Evolutionary conservation across 2,113 vertebrate genomes (phyloP).

Genomic region (Guaruba guarouba): DNA sequence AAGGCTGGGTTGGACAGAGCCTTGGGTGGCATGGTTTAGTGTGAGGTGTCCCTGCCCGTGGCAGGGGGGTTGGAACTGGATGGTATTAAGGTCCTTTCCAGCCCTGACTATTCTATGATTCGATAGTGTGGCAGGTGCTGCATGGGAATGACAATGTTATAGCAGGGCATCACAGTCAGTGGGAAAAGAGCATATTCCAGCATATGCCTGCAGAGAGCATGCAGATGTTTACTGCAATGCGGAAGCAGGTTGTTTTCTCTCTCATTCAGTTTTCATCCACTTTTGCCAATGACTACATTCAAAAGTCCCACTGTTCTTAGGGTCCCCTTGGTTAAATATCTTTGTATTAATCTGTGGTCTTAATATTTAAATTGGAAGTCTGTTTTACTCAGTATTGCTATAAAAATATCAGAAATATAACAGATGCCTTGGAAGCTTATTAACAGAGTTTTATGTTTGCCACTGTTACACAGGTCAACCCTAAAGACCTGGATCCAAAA

Average conservation of each 20-base stretch:
- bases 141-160: neutral
- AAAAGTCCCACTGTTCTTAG: neutral
- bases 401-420: neutral
- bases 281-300: neutral
- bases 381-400: accelerated
- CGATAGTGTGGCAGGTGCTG: neutral
- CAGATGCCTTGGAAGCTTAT: neutral
- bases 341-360: neutral
- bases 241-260: neutral
- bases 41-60: too few species aligned
- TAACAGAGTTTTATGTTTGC: neutral
- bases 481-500: constrained; percentile 93
- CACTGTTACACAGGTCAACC: constrained; percentile 83
- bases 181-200: neutral
- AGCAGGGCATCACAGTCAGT: neutral
- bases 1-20: too few species aligned
- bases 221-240: neutral
- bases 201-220: neutral
- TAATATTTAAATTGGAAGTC: neutral
- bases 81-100: too few species aligned
- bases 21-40: too few species aligned
- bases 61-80: too few species aligned
- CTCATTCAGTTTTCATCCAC: neutral
- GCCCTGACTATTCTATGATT: too few species aligned
- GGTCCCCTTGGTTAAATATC: neutral